These are phyloP conservation scores for Hipparchia sbordonii DNA, from an alignment of 2,888 invertebrate genomes.

Conservation along the genomic window DNA sequence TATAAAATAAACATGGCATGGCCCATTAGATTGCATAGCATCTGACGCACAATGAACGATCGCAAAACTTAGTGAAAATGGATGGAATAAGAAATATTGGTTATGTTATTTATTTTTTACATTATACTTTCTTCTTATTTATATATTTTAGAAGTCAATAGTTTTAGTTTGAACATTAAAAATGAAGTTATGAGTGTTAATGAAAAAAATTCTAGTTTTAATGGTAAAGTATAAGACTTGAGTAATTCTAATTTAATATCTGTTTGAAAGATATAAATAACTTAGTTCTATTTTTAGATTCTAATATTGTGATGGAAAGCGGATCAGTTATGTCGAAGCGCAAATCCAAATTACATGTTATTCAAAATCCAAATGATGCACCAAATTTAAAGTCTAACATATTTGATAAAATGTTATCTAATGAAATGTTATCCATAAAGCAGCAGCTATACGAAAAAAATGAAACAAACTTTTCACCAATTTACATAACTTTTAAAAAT, in stretches of 20 bases:
- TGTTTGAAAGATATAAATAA: not conserved
- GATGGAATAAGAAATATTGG: conserved; percentile 55
- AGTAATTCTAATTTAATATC: not conserved
- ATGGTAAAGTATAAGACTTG: conserved; percentile 11
- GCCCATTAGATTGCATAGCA: conserved; percentile 24
- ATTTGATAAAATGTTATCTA: conserved; percentile 65
- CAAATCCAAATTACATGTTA: conserved; percentile 16
- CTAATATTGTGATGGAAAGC: conserved; percentile 2
- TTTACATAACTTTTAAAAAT: conserved; percentile 46
- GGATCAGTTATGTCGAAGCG: conserved; percentile 23
- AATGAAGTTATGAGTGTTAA: not conserved
- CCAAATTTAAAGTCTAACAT: conserved; percentile 59
- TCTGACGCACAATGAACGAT: conserved; percentile 3
- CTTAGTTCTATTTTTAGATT: conserved; percentile 32
- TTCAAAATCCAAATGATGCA: conserved; percentile 32
- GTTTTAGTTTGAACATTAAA: conserved; percentile 31
- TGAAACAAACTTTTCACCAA: conserved; percentile 42
- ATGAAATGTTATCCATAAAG: conserved; percentile 67
- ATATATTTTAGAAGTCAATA: conserved; percentile 42
- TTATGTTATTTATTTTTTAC: conserved; percentile 72
- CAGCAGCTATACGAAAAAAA: conserved; percentile 58
- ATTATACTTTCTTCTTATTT: conserved; percentile 54
- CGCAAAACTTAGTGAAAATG: conserved; percentile 55
- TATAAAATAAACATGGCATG: conserved; percentile 19
- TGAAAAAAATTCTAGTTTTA: conserved; percentile 12